A percentile compares a stretch with the other conserved stretches of the same genome.
phyloP scores from a whole-genome alignment of 2,888 invertebrate genomes.

The Cephus runcator region DNA sequence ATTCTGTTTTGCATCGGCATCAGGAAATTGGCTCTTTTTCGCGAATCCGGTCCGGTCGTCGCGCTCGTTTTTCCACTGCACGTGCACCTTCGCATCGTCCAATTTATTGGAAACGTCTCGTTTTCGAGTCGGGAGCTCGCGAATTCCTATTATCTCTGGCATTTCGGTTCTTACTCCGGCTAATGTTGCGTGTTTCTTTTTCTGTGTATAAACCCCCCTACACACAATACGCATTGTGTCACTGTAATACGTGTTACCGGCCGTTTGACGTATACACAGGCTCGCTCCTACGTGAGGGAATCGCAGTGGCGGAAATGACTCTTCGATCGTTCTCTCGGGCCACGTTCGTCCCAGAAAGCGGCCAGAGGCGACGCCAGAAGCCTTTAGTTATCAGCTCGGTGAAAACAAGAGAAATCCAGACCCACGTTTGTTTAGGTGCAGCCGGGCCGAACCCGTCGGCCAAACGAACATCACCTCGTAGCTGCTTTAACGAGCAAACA shows the following conservation, averaged over 20 bases:
- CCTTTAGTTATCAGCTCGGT: neutral
- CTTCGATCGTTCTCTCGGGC: neutral
- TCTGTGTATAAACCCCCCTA: too few relatives aligned
- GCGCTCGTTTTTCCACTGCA: neutral
- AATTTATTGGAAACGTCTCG: neutral
- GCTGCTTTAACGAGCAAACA: neutral
- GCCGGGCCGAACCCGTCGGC: neutral
- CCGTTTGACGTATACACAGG: neutral
- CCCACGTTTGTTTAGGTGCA: neutral
- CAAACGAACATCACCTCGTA: neutral
- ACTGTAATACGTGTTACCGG: neutral
- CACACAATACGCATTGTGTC: neutral
- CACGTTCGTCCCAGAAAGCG: neutral
- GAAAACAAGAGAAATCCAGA: neutral
- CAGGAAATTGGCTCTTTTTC: neutral
- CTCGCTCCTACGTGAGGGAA: neutral
- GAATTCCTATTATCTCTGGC: neutral
- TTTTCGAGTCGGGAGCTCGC: neutral
- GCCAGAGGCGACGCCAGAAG: neutral
- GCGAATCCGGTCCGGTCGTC: neutral
- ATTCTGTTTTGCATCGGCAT: neutral
- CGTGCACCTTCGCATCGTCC: neutral
- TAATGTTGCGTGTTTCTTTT: neutral
- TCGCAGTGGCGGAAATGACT: neutral
- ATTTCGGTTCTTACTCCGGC: neutral